These are phyloP conservation scores for Pituophis catenifer DNA, from an alignment of 2,113 vertebrate genomes.

Conservation along the genomic window DNA sequence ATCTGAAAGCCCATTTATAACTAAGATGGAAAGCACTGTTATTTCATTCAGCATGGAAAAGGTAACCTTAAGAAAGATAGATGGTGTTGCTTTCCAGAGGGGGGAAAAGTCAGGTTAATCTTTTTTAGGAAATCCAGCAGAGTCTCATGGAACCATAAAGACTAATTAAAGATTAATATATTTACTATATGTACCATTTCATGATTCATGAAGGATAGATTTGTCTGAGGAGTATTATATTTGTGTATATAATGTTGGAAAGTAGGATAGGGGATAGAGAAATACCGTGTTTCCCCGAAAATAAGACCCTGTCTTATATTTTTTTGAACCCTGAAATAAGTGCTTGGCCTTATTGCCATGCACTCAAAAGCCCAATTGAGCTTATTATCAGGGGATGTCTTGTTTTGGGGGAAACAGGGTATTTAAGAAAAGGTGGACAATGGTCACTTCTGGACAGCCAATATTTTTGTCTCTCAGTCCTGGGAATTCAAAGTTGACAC, in stretches of 20 bases:
- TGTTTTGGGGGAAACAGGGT: no score
- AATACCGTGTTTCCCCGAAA: background rate
- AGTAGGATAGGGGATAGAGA: background rate
- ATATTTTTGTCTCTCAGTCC: background rate
- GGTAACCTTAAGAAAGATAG: constrained; percentile 21
- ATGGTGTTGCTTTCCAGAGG: background rate
- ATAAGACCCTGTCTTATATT: no score
- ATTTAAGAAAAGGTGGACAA: background rate
- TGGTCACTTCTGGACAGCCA: background rate
- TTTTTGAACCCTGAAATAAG: no score
- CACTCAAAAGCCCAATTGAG: no score
- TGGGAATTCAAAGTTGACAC: background rate
- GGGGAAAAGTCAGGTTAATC: background rate
- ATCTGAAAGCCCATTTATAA: constrained; percentile 28
- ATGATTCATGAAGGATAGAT: background rate
- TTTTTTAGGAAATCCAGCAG: background rate
- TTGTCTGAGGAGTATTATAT: background rate
- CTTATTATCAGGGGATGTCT: no score
- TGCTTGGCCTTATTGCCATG: no score
- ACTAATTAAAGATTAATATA: background rate
- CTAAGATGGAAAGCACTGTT: constrained; percentile 17
- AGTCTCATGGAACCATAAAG: background rate
- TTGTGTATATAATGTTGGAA: background rate
- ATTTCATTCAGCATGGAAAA: background rate
- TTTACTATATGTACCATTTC: background rate